Evolutionary conservation across 2,797 vertebrate genomes (phyloP), one percentile per base, ranked within the genome.

Genomic region (Arctocebus calabarensis): DNA sequence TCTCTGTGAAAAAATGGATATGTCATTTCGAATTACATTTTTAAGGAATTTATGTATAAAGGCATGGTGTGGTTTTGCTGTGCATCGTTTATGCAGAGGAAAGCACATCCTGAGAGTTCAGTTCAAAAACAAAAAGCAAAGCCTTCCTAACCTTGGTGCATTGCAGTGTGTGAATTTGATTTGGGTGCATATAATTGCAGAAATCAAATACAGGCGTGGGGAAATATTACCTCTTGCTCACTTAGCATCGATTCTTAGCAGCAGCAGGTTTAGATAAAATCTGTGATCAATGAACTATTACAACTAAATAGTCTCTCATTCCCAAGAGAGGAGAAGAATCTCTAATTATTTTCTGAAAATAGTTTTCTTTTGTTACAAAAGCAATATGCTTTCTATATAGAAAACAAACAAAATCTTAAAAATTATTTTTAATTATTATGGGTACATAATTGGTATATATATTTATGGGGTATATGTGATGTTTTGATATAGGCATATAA

Each of bases 51-150:
- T 85, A 89, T 61, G 55, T 77, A 55, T 82, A 97, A 91, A 88
- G 73, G 70, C 88, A 27, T 86, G 94, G 22, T 70, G 45, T 40
- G 48, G 37, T 78, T 97, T 95, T 96, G 57, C n/a, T 91, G 45
- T 48, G 68, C 62, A 79, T 81, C 66, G 89, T 94, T 96, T 83
- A 91, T 73, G 14, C 59, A 87, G 48, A 92, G 37, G 86, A 22
- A 62, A 83, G 59, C 61, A 94, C 57, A 91, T 25, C 87, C n/a
- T 92, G 86, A 75, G 73, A 79, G 6, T 94, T 83, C 74, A 87
- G n/a, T 96, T 94, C 8, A 97, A 95, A 96, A 90, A 89, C 14
- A 87, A 84, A 96, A 66, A 40, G 64, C 29, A 70, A 95, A 93
- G 16, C 6, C 48, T 93, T 77, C 40, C 81, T 78, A 82, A 88